phyloP scores from a whole-genome alignment of 2,888 invertebrate genomes.

The Junonia oenone region DNA sequence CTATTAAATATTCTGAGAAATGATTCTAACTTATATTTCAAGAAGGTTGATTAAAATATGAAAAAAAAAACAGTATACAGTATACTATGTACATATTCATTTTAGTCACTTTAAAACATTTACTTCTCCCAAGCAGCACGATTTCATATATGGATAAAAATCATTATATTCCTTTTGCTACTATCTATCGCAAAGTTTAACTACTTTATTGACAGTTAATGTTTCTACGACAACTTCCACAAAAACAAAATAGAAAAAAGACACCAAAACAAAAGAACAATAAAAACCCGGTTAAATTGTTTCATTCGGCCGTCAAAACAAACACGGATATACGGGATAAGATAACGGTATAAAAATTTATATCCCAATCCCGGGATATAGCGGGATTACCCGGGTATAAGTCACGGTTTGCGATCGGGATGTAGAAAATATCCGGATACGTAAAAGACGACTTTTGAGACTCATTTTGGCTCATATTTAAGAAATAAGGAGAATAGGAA shows the following conservation, averaged over 20 bases:
- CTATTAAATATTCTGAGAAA: no score
- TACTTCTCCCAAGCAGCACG: no score
- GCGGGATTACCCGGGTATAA: slow-evolving; percentile 41
- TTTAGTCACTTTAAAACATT: no score
- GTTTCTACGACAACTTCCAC: not conserved
- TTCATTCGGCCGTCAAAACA: slow-evolving; percentile 10
- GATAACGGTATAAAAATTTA: slow-evolving; percentile 60
- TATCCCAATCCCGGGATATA: slow-evolving; percentile 55
- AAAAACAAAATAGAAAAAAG: not conserved
- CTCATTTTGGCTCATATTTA: not conserved
- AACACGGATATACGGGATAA: slow-evolving; percentile 11
- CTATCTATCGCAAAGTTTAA: no score
- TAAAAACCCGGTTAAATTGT: slow-evolving; percentile 12
- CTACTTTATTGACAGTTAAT: no score
- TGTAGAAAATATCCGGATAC: not conserved
- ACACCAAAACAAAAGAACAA: not conserved
- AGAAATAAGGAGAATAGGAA: no score
- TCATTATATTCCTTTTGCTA: no score
- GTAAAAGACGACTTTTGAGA: not conserved
- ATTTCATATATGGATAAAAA: no score
- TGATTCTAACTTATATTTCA: no score
- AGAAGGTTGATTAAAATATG: no score
- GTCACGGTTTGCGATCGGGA: slow-evolving; percentile 5
- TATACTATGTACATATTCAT: no score
- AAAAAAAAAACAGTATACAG: no score